These are phyloP conservation scores for Dasypus novemcinctus DNA, from an alignment of 2,113 vertebrate species.

Conservation along the genomic window DNA sequence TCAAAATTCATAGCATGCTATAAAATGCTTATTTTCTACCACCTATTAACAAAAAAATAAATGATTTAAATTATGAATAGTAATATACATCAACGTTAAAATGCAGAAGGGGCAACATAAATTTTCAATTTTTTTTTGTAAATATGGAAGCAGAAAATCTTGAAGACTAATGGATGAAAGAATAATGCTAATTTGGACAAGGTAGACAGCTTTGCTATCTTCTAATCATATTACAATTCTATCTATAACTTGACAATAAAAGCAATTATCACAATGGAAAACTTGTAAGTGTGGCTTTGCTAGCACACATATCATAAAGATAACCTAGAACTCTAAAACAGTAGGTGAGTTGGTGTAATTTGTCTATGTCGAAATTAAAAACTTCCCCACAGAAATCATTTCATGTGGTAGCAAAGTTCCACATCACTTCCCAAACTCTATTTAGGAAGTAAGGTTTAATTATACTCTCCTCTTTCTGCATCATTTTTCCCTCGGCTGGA, in stretches of 20 bases:
- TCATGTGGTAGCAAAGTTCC: not conserved
- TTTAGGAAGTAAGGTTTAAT: not conserved
- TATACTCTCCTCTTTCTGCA: not conserved
- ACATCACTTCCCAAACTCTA: constrained; percentile 7
- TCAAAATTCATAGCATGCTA: not conserved
- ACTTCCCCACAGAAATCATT: constrained; percentile 32
- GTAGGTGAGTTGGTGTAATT: not conserved
- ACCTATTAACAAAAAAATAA: constrained; percentile 38
- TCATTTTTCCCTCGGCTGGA: not conserved
- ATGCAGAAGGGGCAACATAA: not conserved
- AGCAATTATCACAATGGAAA: not conserved
- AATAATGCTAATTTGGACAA: not conserved
- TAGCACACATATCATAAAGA: not conserved
- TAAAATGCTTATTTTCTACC: constrained; percentile 41
- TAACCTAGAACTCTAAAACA: constrained; percentile 38
- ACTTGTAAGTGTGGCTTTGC: not conserved
- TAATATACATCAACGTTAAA: not conserved
- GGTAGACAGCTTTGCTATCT: not conserved
- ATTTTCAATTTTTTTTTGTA: not conserved
- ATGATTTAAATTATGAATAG: constrained; percentile 35
- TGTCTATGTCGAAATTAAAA: not conserved
- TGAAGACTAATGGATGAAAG: not conserved
- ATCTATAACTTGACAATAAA: constrained; percentile 11
- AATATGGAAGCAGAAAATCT: not conserved
- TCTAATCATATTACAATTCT: not conserved